Base-by-base conservation (phyloP, 2,888 invertebrate species). In the Cabera pusaria region DNA sequence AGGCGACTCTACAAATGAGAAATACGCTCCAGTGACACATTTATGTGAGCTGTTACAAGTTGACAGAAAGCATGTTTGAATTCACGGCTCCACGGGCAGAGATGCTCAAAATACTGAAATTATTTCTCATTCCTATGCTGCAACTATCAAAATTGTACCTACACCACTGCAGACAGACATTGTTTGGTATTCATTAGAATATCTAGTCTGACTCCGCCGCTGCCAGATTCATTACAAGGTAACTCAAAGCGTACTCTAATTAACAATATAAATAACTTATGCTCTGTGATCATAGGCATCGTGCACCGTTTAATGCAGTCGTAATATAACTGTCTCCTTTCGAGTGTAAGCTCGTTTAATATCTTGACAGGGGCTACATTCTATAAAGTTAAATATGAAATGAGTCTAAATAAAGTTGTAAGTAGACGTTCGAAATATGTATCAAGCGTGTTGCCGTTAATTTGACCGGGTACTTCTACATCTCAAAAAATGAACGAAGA, bases 111-210 rank as follows among this genome's bases (percentile, higher is more conserved):
- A 56, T 42, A 31, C 33, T 12, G 29, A 40, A 43, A 43, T 43
- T 40, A 40, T 59, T 62, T 58, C 51, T 44, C 37, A 54, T 56
- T 56, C 37, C 26, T 43, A 26, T 28, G 40, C 20, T 43, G 39
- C 24, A 29, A 17, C 39, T 39, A 53, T 45, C 45, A 46, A 53
- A 63, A 56, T 52, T 51, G 50, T 54, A 44, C 49, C 43, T 52
- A 39, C 24, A 37, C n/a, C n/a, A 43, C 36, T 22, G 20, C 8
- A 31, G 25, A 10, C 26, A 26, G 19, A 18, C 38, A 41, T 47
- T 52, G 46, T 46, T 49, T 45, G 44, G 41, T 53, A 50, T 52
- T 59, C 57, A 51, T 56, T 54, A 45, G 27, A 29, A 48, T 35
- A 31, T 49, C 43, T 42, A 28, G 28, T 12, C 16, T 32, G 12